A percentile compares a stretch with the other conserved stretches of the same genome.
Evolutionary conservation across 2,797 vertebrate species (phyloP).

Genomic region (Cyclopterus lumpus): DNA sequence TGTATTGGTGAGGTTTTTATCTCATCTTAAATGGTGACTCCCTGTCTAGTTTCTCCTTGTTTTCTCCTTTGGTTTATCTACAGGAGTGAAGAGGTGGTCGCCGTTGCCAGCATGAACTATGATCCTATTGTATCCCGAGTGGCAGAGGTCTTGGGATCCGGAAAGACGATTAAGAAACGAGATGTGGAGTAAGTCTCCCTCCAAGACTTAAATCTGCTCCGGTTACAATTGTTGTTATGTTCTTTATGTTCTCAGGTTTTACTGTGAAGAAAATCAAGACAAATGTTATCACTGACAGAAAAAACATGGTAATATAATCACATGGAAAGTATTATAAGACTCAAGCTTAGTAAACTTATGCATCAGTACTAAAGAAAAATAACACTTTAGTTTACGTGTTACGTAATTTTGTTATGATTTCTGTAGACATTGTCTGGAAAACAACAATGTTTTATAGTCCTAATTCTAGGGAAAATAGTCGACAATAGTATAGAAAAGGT

Average conservation of each 20-base stretch:
- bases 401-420: background rate
- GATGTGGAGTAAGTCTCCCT: constrained; percentile 96
- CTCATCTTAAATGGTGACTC: background rate
- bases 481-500: background rate
- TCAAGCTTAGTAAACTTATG: constrained; percentile 20
- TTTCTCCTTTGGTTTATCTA: constrained; percentile 52
- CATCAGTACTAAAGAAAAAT: background rate
- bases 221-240: constrained; percentile 56
- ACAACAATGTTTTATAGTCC: background rate
- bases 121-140: constrained; percentile 98
- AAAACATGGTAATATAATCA: constrained; percentile 58
- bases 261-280: constrained; percentile 47
- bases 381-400: background rate
- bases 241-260: constrained; percentile 46
- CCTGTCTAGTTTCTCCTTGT: constrained; percentile 5
- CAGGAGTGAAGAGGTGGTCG: constrained; percentile 96
- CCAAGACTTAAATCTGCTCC: constrained; percentile 47
- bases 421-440: background rate
- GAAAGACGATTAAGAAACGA: constrained; percentile 94
- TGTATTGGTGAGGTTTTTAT: background rate
- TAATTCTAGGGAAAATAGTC: background rate
- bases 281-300: constrained; percentile 43
- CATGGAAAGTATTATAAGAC: constrained; percentile 46
- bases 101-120: constrained; percentile 98
- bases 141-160: constrained; percentile 94